Conservation (phyloP, 2,797 vertebrate genomes). For the Thunnus albacares region DNA sequence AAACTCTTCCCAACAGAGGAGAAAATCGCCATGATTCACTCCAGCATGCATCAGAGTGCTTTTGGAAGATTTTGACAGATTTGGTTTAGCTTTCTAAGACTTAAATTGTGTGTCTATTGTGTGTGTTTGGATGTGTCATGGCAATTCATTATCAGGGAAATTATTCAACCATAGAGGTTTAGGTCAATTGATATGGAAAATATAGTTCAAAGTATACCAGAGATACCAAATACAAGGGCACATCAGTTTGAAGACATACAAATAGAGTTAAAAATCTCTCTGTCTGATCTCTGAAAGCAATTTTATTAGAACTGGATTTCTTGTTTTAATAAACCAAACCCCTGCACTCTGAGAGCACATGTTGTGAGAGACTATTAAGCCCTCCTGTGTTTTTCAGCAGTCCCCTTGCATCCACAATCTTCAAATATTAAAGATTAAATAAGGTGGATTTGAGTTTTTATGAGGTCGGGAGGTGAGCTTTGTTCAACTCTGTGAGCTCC, state of each 20-base stretch:
- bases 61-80: slow-evolving; percentile 15
- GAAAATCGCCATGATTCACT: slow-evolving; percentile 36
- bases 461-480: slow-evolving; percentile 51
- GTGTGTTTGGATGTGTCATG: background rate
- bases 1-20: slow-evolving; percentile 36
- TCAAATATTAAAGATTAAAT: slow-evolving; percentile 73
- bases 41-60: background rate
- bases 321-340: slow-evolving; percentile 62
- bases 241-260: background rate
- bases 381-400: slow-evolving; percentile 44
- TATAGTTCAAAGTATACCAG: background rate
- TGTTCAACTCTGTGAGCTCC: slow-evolving; percentile 20
- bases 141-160: background rate
- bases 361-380: slow-evolving; percentile 67
- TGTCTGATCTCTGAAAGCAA: slow-evolving; percentile 45
- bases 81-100: slow-evolving; percentile 21
- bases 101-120: background rate
- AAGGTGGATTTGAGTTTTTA: slow-evolving; percentile 63
- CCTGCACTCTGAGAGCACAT: slow-evolving; percentile 42
- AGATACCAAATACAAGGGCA: slow-evolving; percentile 3
- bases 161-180: background rate
- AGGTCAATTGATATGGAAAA: background rate
- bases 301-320: slow-evolving; percentile 64
- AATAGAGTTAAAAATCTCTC: slow-evolving; percentile 15
- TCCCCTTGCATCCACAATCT: slow-evolving; percentile 45